These are phyloP conservation scores for Icerya purchasi DNA, from an alignment of 2,888 invertebrate genomes.

Conservation along the genomic window DNA sequence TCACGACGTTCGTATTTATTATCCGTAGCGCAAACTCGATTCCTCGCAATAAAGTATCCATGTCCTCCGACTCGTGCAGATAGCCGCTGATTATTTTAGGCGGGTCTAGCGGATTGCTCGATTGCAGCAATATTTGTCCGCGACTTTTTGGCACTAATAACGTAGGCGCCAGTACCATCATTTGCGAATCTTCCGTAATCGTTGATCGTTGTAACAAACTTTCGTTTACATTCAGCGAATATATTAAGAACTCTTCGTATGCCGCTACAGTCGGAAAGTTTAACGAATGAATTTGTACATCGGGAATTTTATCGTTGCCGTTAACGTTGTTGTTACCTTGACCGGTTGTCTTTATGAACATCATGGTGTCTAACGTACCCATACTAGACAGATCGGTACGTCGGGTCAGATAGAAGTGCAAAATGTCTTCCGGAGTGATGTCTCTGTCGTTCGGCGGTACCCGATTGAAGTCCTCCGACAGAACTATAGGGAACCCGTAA, in stretches of 20 bases:
- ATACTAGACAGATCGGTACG: background rate
- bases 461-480: background rate
- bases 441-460: background rate
- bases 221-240: background rate
- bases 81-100: conserved; percentile 1
- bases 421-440: background rate
- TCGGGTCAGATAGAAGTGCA: background rate
- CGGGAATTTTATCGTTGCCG: background rate
- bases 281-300: background rate
- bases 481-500: conserved; percentile 57
- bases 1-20: background rate
- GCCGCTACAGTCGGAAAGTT: background rate
- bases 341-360: background rate
- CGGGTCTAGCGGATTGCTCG: background rate
- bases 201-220: background rate
- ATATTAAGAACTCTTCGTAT: background rate
- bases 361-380: background rate
- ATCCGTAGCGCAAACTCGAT: background rate
- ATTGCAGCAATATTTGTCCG: conserved; percentile 1
- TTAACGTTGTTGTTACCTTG: too few relatives aligned
- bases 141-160: conserved; percentile 1
- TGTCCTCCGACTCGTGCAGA: background rate
- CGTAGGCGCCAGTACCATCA: background rate
- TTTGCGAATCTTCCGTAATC: background rate
- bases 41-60: background rate